Evolutionary conservation across 2,113 vertebrate species (phyloP).

Genomic region (Pagrus major): DNA sequence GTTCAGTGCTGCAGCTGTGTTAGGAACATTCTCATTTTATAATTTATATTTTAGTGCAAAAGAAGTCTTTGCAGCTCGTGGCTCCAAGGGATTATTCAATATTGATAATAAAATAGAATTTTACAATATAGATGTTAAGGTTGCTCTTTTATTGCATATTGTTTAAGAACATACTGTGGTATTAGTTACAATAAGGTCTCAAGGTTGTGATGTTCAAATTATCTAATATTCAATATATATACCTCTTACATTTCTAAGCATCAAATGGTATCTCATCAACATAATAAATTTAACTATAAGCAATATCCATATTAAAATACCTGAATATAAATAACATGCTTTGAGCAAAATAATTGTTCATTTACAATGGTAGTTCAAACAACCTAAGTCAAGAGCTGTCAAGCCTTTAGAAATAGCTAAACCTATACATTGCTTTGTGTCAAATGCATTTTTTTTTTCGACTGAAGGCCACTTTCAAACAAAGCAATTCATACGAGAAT

Average conservation of each 20-base stretch:
- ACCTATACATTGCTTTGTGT: conserved; percentile 80
- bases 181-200: conserved; percentile 71
- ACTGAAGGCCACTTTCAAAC: conserved; percentile 83
- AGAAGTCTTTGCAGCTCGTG: conserved; percentile 63
- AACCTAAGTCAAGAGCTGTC: conserved; percentile 68
- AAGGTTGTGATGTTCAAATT: conserved; percentile 61
- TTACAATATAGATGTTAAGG: conserved; percentile 66
- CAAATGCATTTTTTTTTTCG: conserved; percentile 73
- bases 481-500: conserved; percentile 73
- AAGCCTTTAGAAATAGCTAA: conserved; percentile 73
- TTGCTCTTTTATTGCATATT: conserved; percentile 84
- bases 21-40: conserved; percentile 67
- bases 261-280: conserved; percentile 69
- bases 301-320: conserved; percentile 80
- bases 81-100: conserved; percentile 56
- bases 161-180: conserved; percentile 69
- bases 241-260: conserved; percentile 73
- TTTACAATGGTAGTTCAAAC: conserved; percentile 74
- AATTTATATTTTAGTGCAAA: conserved; percentile 78
- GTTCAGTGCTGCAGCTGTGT: conserved; percentile 69
- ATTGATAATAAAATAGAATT: conserved; percentile 74
- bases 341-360: conserved; percentile 80
- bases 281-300: conserved; percentile 68
- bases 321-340: conserved; percentile 83
- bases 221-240: conserved; percentile 72